A percentile compares a stretch with the other conserved stretches of the same genome.
These are phyloP conservation scores for Drosophila repletoides DNA, from an alignment of 1,140 invertebrate species.

Conservation along the genomic window DNA sequence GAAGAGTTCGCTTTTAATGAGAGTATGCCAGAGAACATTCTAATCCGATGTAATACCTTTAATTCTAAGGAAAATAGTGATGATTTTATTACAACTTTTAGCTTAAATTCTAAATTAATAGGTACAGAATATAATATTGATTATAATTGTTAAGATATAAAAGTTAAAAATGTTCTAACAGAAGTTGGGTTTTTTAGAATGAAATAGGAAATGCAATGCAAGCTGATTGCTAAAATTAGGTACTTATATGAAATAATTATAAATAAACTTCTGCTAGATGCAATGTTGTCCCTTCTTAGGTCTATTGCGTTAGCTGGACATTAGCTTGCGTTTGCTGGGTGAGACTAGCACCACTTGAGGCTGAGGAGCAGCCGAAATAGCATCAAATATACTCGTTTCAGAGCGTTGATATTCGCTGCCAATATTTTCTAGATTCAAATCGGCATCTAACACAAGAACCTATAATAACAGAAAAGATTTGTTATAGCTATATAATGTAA, in stretches of 20 bases:
- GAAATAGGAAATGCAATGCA: constrained; percentile 4
- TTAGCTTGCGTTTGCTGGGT: constrained; percentile 59
- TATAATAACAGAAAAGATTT: constrained; percentile 50
- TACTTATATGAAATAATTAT: constrained; percentile 3
- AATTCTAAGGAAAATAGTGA: background rate
- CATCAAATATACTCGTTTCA: constrained; percentile 82
- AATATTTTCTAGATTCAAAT: constrained; percentile 85
- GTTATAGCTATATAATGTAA: background rate
- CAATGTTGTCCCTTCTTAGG: background rate
- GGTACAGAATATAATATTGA: constrained; percentile 41
- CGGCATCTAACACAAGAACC: constrained; percentile 86
- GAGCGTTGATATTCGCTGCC: constrained; percentile 85
- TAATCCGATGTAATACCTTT: too few relatives aligned
- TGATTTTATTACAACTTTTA: constrained; percentile 44
- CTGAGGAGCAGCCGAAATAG: constrained; percentile 51
- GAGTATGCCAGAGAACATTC: too few relatives aligned
- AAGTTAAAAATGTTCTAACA: background rate
- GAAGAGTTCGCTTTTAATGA: too few relatives aligned
- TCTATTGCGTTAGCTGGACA: constrained; percentile 41
- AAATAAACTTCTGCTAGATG: background rate
- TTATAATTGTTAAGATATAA: constrained; percentile 46
- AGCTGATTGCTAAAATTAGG: background rate
- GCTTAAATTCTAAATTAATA: constrained; percentile 36
- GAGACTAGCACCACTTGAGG: constrained; percentile 56
- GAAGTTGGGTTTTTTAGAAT: background rate